Conservation (phyloP, 2,888 invertebrate genomes). For the Platycnemis pennipes region DNA sequence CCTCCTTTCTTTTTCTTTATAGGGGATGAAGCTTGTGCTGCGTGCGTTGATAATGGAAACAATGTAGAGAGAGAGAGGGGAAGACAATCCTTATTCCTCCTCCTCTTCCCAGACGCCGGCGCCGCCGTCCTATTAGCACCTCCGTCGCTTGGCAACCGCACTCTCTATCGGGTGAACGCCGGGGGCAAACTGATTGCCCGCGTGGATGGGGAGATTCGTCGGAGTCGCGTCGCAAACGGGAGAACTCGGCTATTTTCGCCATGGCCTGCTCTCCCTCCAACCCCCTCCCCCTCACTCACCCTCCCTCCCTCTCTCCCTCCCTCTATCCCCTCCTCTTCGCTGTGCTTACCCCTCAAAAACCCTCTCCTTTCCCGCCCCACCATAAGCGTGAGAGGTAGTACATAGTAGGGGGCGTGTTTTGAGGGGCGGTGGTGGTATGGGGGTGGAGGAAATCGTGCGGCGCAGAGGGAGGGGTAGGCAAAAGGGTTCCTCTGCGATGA, state of each 20-base stretch:
- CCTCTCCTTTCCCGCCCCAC: not conserved
- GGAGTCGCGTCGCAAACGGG: not conserved
- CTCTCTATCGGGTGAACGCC: slow-evolving; percentile 6
- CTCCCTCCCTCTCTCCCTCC: not conserved
- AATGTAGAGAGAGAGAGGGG: not conserved
- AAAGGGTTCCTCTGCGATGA: too few relatives aligned
- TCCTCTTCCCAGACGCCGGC: not conserved
- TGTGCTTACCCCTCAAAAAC: not conserved
- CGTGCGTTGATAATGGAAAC: not conserved
- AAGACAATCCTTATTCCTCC: not conserved
- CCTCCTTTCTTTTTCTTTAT: too few relatives aligned
- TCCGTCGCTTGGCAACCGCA: slow-evolving; percentile 5
- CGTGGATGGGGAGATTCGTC: not conserved
- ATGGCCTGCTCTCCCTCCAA: not conserved
- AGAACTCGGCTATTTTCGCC: slow-evolving; percentile 36
- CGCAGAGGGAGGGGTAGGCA: too few relatives aligned
- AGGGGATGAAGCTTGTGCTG: not conserved
- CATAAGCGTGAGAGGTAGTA: not conserved
- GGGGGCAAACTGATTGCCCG: slow-evolving; percentile 8
- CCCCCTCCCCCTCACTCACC: not conserved
- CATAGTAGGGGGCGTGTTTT: not conserved
- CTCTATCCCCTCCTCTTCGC: not conserved
- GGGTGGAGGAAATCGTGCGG: too few relatives aligned
- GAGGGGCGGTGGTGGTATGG: too few relatives aligned
- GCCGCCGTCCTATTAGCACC: not conserved